A percentile compares a stretch with the other conserved stretches of the same genome.
Conservation (phyloP, 2,797 vertebrate species). For the Toxotes lorentzi region DNA sequence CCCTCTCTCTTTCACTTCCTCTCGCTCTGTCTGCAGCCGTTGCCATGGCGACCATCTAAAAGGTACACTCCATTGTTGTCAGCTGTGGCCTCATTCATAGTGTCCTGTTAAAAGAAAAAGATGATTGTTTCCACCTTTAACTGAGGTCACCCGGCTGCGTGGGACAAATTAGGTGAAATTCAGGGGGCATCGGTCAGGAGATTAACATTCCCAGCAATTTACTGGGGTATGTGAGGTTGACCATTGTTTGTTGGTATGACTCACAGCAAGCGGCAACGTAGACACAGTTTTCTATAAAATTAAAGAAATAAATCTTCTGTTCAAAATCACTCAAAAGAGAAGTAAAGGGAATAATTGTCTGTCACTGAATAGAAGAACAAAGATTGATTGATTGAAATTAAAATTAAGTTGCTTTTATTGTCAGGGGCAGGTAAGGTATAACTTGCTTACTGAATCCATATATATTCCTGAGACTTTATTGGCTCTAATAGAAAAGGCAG, state of each 20-base stretch:
- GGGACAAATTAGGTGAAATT: constrained; percentile 42
- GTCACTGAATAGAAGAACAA: background rate
- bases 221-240: constrained; percentile 41
- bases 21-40: constrained; percentile 81
- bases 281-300: constrained; percentile 9
- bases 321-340: constrained; percentile 26
- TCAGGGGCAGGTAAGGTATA: background rate
- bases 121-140: constrained; percentile 53
- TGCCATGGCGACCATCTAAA: constrained; percentile 81
- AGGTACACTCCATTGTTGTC: constrained; percentile 85
- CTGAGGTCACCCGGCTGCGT: constrained; percentile 49
- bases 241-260: constrained; percentile 66
- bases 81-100: constrained; percentile 81
- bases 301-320: constrained; percentile 13
- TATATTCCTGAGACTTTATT: background rate
- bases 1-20: constrained; percentile 41
- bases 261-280: constrained; percentile 49
- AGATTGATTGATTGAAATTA: background rate
- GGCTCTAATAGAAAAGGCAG: constrained; percentile 14
- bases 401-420: constrained; percentile 1
- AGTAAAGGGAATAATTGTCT: background rate
- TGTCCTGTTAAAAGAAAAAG: constrained; percentile 56
- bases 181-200: constrained; percentile 2
- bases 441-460: background rate
- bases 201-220: constrained; percentile 56